phyloP scores from a whole-genome alignment of 2,797 vertebrate genomes.

The Austrolebias charrua region DNA sequence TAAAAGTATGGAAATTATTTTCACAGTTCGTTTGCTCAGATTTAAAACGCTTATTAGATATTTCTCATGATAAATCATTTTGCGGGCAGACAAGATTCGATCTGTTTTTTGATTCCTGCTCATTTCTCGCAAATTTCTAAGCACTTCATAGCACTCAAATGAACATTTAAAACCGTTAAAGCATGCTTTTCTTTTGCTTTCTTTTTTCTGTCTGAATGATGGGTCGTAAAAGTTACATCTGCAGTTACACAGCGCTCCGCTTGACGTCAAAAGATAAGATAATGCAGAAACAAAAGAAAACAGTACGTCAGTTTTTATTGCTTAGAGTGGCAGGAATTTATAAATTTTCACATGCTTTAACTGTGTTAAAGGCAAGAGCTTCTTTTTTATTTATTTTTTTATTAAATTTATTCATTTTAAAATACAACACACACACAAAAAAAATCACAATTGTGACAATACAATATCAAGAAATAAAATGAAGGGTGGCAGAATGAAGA shows the following conservation, averaged over 20 bases:
- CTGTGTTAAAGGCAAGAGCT: neutral
- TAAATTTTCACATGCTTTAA: neutral
- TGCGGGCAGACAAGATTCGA: neutral
- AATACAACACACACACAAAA: too few species aligned
- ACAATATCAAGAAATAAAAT: too few species aligned
- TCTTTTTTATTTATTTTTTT: too few species aligned
- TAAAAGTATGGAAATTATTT: constrained; percentile 8
- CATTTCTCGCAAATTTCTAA: neutral
- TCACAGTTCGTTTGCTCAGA: neutral
- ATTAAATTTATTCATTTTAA: too few species aligned
- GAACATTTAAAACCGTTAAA: neutral
- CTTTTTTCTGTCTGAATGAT: constrained; percentile 11
- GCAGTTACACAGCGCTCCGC: constrained; percentile 27
- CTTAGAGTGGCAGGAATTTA: constrained; percentile 15
- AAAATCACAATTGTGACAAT: too few species aligned
- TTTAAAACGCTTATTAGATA: neutral
- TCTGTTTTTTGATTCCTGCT: too few species aligned
- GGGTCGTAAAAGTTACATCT: constrained; percentile 31
- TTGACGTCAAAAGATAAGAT: constrained; percentile 47
- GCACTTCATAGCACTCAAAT: constrained; percentile 2
- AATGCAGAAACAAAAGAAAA: constrained; percentile 36
- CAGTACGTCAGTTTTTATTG: neutral
- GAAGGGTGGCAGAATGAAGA: too few species aligned
- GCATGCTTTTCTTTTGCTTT: constrained; percentile 44
- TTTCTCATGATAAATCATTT: too few species aligned